phyloP scores from a whole-genome alignment of 2,797 vertebrate genomes.

The Scleropages formosus region DNA sequence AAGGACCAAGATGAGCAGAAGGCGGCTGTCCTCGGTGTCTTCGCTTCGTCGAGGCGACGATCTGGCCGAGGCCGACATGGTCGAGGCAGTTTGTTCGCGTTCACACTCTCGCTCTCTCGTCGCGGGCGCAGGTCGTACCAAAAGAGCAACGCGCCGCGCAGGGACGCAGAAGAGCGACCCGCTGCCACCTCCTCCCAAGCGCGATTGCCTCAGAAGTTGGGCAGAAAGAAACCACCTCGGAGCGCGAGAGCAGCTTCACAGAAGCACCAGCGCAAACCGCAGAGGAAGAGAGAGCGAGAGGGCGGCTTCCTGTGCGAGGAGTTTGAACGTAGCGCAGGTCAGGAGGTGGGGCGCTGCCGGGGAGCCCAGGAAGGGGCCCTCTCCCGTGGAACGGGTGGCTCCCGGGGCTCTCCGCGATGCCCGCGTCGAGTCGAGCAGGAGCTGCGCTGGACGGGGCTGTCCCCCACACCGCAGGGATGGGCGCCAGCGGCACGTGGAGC shows the following conservation, averaged over 20 bases:
- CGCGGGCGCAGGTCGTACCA: not conserved
- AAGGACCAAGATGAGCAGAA: not conserved
- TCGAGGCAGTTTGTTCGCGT: not conserved
- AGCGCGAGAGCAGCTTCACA: conserved; percentile 39
- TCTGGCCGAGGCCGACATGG: not conserved
- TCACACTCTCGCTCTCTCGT: not conserved
- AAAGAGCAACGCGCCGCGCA: not conserved
- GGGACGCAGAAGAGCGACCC: not conserved
- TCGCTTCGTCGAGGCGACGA: conserved; percentile 3
- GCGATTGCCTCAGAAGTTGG: conserved; percentile 35
- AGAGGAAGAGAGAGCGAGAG: conserved; percentile 73
- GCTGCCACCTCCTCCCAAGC: not conserved
- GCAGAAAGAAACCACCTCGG: conserved; percentile 54
- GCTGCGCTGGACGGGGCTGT: no score
- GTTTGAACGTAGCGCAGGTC: conserved; percentile 33
- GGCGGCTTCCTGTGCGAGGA: conserved; percentile 68
- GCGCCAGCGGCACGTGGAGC: no score
- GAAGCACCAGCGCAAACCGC: conserved; percentile 61
- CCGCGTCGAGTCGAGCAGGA: no score
- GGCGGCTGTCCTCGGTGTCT: not conserved
- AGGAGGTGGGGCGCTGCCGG: conserved; percentile 36
- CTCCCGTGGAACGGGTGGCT: not conserved
- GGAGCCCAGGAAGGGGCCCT: not conserved
- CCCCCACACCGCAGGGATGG: no score
- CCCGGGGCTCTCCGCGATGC: no score